These are phyloP conservation scores for Troides aeacus DNA, from an alignment of 2,888 invertebrate genomes.

Conservation along the genomic window DNA sequence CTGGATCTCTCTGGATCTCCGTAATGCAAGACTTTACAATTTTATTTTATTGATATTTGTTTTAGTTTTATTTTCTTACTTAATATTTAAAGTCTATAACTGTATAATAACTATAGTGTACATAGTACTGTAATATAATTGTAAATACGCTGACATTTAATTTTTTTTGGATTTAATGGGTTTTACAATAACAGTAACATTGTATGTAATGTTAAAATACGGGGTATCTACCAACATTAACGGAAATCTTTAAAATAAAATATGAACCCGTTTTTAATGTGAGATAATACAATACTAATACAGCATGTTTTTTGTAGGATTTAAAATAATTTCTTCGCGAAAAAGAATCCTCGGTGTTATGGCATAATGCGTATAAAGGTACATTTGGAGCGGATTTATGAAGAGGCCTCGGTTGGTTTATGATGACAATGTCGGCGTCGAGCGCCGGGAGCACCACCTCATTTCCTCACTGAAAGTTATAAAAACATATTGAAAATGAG, in stretches of 20 bases:
- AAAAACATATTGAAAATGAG: slow-evolving; percentile 81
- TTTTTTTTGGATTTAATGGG: too few species aligned
- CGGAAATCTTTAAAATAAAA: not conserved
- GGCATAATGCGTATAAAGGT: slow-evolving; percentile 77
- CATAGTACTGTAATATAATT: too few species aligned
- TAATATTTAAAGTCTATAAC: too few species aligned
- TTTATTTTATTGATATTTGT: too few species aligned
- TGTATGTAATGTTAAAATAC: too few species aligned
- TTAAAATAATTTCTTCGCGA: slow-evolving; percentile 58
- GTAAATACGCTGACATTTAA: too few species aligned
- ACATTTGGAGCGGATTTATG: slow-evolving; percentile 77
- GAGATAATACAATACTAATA: slow-evolving; percentile 42
- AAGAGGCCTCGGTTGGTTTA: slow-evolving; percentile 75
- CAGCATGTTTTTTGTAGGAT: slow-evolving; percentile 59
- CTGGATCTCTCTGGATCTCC: too few species aligned
- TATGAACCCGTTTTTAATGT: slow-evolving; percentile 35
- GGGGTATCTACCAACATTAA: too few species aligned
- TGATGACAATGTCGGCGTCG: slow-evolving; percentile 72
- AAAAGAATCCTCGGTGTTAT: slow-evolving; percentile 60
- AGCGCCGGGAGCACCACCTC: slow-evolving; percentile 73
- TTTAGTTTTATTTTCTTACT: too few species aligned
- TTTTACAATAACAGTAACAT: too few species aligned
- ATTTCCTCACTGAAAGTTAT: slow-evolving; percentile 79
- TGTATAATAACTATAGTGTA: too few species aligned
- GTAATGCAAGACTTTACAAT: too few species aligned